A percentile compares a stretch with the other conserved stretches of the same genome.
Conservation (phyloP, 2,888 invertebrate species). For the Noctua janthina region DNA sequence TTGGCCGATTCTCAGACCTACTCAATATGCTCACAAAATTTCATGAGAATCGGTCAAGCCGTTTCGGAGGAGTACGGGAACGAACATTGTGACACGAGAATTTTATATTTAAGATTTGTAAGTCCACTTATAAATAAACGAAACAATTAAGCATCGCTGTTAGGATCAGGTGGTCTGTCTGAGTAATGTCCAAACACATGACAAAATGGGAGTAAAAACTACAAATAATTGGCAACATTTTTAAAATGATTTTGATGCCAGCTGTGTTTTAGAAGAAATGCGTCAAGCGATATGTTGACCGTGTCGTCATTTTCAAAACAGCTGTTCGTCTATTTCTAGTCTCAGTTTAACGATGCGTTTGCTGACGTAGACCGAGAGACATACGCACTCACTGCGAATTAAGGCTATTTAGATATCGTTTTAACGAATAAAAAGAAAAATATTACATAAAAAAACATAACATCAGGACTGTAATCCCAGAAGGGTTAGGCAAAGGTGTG, state of each 20-base stretch:
- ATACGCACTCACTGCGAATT: not conserved
- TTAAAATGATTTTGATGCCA: slow-evolving; percentile 29
- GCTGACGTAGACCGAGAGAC: slow-evolving; percentile 16
- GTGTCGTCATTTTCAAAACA: slow-evolving; percentile 46
- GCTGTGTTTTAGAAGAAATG: slow-evolving; percentile 19
- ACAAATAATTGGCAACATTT: slow-evolving; percentile 33
- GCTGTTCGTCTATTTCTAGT: slow-evolving; percentile 45
- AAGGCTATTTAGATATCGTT: not conserved
- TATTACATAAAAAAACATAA: no score
- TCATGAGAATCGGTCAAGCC: no score
- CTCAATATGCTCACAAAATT: no score
- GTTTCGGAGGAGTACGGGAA: no score
- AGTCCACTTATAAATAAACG: slow-evolving; percentile 10
- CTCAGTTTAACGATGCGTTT: slow-evolving; percentile 6
- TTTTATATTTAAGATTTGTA: no score
- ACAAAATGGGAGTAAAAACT: slow-evolving; percentile 6
- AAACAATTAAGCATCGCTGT: not conserved
- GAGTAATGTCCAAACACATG: slow-evolving; percentile 8
- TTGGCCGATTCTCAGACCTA: no score
- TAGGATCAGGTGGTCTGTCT: not conserved
- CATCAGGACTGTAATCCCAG: no score
- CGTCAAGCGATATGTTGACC: slow-evolving; percentile 18
- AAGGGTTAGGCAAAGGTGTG: no score
- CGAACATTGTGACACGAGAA: no score
- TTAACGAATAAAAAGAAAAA: not conserved